Evolutionary conservation across 2,113 vertebrate species (phyloP).

Genomic region (Lophius piscatorius): DNA sequence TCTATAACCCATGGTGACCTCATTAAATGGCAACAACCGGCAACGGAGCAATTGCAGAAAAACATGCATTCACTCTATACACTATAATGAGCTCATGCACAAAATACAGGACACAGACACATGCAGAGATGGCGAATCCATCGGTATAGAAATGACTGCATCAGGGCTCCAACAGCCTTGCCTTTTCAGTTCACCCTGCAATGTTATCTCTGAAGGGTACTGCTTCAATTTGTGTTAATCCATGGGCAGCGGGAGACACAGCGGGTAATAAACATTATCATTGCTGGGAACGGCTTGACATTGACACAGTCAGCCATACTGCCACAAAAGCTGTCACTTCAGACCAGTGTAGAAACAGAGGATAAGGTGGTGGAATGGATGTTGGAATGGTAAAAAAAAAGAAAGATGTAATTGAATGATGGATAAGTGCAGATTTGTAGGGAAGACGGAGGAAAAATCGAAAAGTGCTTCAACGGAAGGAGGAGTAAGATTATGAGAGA

Average conservation of each 20-base stretch:
- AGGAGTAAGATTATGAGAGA: constrained; percentile 45
- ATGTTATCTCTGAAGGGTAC: constrained; percentile 71
- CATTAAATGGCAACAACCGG: constrained; percentile 1
- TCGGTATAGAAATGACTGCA: constrained; percentile 2
- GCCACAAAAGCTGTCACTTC: constrained; percentile 65
- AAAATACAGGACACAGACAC: neutral
- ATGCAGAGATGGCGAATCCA: constrained; percentile 2
- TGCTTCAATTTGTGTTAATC: constrained; percentile 73
- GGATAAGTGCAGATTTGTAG: constrained; percentile 29
- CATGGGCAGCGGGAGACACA: constrained; percentile 67
- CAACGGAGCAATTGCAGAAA: neutral
- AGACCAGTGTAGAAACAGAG: constrained; percentile 38
- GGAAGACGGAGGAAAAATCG: constrained; percentile 14
- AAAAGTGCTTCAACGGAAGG: constrained; percentile 23
- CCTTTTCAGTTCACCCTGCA: constrained; percentile 56
- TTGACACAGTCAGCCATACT: constrained; percentile 68
- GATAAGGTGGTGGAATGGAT: constrained; percentile 27
- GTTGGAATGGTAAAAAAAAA: constrained; percentile 10
- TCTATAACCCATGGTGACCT: constrained; percentile 15
- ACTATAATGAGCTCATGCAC: neutral
- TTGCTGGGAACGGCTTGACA: constrained; percentile 78
- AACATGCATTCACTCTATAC: neutral
- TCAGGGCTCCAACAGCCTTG: constrained; percentile 17
- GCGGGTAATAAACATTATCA: constrained; percentile 80
- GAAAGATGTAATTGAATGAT: constrained; percentile 28